A percentile compares a stretch with the other conserved stretches of the same genome.
Conservation (phyloP, 2,888 invertebrate species). For the Busseola fusca region DNA sequence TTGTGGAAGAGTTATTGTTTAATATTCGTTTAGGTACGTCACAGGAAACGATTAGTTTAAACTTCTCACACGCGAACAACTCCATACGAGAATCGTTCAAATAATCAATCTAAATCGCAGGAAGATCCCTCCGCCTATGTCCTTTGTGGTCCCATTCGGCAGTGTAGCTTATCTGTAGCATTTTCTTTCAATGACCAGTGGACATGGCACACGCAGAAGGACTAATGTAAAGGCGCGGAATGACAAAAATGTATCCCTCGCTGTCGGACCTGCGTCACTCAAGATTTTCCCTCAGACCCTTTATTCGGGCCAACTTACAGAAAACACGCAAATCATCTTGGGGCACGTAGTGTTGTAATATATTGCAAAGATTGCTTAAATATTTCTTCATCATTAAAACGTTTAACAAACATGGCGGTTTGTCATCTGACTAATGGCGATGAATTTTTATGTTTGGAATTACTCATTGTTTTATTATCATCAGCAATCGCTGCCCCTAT, state of each 20-base stretch:
- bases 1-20: neutral
- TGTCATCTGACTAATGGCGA: constrained; percentile 29
- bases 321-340: constrained; percentile 73
- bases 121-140: constrained; percentile 16
- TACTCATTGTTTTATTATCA: constrained; percentile 3
- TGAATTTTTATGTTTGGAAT: constrained; percentile 30
- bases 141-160: constrained; percentile 48
- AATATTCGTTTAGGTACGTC: neutral
- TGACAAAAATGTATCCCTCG: constrained; percentile 78
- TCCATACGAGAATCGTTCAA: constrained; percentile 9
- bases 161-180: constrained; percentile 52
- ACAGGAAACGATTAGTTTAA: constrained; percentile 1
- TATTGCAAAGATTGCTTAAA: constrained; percentile 61
- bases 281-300: constrained; percentile 72
- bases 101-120: constrained; percentile 32
- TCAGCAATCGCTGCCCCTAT: neutral
- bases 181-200: constrained; percentile 59
- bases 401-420: constrained; percentile 39
- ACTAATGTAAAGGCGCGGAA: constrained; percentile 72
- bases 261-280: constrained; percentile 81
- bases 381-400: constrained; percentile 57
- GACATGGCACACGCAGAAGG: constrained; percentile 62
- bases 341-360: constrained; percentile 61
- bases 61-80: constrained; percentile 1
- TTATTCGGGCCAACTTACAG: constrained; percentile 73